Conservation (phyloP, 2,113 vertebrate genomes). For the Campylomormyrus numenius region DNA sequence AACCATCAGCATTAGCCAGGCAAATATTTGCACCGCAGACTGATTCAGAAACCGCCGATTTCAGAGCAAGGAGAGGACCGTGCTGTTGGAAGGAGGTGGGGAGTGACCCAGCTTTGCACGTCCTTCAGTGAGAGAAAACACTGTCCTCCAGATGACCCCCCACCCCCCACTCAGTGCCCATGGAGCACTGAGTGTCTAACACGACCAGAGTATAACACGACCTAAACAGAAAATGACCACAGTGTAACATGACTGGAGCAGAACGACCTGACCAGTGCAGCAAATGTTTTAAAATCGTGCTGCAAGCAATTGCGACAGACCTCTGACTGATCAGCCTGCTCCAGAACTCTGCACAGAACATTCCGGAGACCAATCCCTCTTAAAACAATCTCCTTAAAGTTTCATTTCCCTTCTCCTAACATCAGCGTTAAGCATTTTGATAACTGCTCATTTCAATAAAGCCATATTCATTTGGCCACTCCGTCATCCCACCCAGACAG, state of each 20-base stretch:
- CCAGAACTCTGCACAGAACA: background rate
- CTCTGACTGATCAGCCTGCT: background rate
- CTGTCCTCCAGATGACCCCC: background rate
- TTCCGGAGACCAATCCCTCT: background rate
- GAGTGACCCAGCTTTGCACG: background rate
- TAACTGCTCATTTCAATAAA: background rate
- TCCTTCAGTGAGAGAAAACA: background rate
- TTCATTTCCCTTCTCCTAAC: background rate
- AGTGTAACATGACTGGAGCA: background rate
- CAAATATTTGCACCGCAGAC: background rate
- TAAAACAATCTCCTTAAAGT: slow-evolving; percentile 7
- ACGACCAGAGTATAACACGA: background rate
- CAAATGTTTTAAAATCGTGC: background rate
- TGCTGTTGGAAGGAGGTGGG: background rate
- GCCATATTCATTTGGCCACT: background rate
- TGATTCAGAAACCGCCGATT: background rate
- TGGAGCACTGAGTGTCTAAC: background rate
- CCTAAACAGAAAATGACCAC: background rate
- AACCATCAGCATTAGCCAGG: background rate
- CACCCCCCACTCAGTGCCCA: background rate
- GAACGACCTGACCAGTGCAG: background rate
- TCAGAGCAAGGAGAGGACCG: background rate
- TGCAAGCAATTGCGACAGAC: background rate
- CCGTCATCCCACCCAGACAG: background rate
- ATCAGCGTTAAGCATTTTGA: background rate